A percentile compares a stretch with the other conserved stretches of the same genome.
These are phyloP conservation scores for Helicoverpa armigera DNA, from an alignment of 1,140 invertebrate species.

Conservation along the genomic window DNA sequence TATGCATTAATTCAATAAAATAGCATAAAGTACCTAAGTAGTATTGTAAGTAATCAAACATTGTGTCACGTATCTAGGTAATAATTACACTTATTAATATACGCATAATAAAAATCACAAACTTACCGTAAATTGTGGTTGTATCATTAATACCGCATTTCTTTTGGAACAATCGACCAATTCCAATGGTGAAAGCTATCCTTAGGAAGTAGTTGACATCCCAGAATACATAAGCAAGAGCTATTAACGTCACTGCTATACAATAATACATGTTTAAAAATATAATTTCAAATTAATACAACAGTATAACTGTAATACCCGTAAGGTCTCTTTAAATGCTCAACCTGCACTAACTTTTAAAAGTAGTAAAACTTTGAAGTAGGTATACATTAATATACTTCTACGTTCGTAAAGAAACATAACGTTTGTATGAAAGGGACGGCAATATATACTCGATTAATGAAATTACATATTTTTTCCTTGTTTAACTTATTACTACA, in stretches of 20 bases:
- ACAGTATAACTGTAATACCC: neutral
- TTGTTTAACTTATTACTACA: slow-evolving; percentile 8
- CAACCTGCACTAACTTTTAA: slow-evolving; percentile 23
- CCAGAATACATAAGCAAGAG: slow-evolving; percentile 90
- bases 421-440: slow-evolving; percentile 28
- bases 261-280: slow-evolving; percentile 68
- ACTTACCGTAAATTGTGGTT: slow-evolving; percentile 90
- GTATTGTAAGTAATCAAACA: neutral
- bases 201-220: slow-evolving; percentile 93
- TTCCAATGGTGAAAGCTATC: slow-evolving; percentile 88
- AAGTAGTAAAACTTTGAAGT: slow-evolving; percentile 13
- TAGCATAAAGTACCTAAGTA: no score
- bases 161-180: slow-evolving; percentile 89
- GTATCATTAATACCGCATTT: slow-evolving; percentile 90
- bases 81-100: slow-evolving; percentile 7
- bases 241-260: slow-evolving; percentile 77
- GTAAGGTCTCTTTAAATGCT: slow-evolving; percentile 11
- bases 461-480: slow-evolving; percentile 11
- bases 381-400: slow-evolving; percentile 7
- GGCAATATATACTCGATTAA: slow-evolving; percentile 14
- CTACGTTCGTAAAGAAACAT: neutral
- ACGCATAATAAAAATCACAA: slow-evolving; percentile 26
- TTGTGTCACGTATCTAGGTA: neutral
- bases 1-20: no score
- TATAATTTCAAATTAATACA: slow-evolving; percentile 2